These are phyloP conservation scores for Falco naumanni DNA, from an alignment of 2,797 vertebrate species.

Conservation along the genomic window DNA sequence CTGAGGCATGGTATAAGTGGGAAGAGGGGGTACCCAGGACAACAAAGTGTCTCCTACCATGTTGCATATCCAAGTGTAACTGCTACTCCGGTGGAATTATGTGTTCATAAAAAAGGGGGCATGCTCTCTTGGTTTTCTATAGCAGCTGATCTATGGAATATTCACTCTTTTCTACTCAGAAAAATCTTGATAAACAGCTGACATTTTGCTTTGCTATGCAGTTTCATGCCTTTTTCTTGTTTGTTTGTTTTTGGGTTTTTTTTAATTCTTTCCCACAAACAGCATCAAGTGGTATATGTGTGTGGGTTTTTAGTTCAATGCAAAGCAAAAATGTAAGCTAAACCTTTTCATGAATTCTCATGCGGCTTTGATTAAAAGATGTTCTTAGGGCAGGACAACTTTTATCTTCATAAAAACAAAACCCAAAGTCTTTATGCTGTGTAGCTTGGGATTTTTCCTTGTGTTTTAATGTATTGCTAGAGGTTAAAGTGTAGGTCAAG, in stretches of 20 bases:
- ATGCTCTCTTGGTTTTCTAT: neutral
- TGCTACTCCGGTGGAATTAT: neutral
- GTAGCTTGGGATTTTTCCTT: neutral
- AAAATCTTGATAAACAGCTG: neutral
- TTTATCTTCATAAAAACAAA: neutral
- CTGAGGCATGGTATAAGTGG: fast-evolving
- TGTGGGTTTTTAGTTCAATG: neutral
- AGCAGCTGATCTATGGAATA: neutral
- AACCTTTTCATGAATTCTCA: neutral
- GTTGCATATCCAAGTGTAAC: neutral
- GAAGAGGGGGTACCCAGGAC: neutral
- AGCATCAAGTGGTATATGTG: neutral
- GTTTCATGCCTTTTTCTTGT: too few species aligned
- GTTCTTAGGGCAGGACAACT: neutral
- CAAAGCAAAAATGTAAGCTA: neutral
- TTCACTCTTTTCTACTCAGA: neutral
- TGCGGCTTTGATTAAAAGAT: neutral
- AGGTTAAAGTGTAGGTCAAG: neutral
- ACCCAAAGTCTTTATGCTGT: neutral
- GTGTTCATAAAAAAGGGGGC: neutral
- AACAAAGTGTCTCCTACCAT: fast-evolving
- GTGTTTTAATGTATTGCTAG: neutral
- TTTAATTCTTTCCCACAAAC: neutral
- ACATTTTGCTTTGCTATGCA: neutral
- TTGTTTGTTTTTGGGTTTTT: neutral